These are phyloP conservation scores for Ypsolopha scabrella DNA, from an alignment of 2,888 invertebrate species.

Conservation along the genomic window DNA sequence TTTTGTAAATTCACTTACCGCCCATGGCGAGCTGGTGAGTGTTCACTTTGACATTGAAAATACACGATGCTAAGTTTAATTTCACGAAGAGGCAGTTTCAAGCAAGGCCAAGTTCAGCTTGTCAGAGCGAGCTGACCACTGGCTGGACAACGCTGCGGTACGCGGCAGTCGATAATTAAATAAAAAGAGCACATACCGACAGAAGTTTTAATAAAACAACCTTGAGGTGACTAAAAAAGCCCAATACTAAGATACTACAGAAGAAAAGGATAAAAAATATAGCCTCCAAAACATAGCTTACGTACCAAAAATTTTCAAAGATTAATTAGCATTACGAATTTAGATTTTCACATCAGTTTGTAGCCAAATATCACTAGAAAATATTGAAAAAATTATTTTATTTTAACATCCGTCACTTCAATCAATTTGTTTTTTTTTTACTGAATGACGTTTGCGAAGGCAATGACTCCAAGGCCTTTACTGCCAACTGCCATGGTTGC, in stretches of 20 bases:
- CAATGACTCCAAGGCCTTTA: not conserved
- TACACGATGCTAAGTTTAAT: constrained; percentile 11
- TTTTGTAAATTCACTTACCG: constrained; percentile 35
- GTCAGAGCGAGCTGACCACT: constrained; percentile 9
- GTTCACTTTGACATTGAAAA: constrained; percentile 33
- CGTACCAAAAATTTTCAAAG: constrained; percentile 27
- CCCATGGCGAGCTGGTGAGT: constrained; percentile 34
- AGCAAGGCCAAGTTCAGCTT: constrained; percentile 34
- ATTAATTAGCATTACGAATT: not conserved
- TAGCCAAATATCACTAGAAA: not conserved
- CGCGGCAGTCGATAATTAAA: constrained; percentile 46
- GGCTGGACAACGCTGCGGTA: constrained; percentile 16
- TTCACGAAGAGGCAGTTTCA: constrained; percentile 30
- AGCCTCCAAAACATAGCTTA: constrained; percentile 21
- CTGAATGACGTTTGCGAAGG: not conserved
- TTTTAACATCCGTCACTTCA: constrained; percentile 13
- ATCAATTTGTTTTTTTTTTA: not conserved
- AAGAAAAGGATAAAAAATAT: constrained; percentile 20
- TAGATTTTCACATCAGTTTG: not conserved
- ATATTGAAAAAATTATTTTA: constrained; percentile 4
- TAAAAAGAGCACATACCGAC: constrained; percentile 18
- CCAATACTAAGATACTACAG: constrained; percentile 26
- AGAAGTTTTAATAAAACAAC: constrained; percentile 31
- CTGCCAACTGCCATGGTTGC: not conserved
- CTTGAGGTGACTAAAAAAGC: constrained; percentile 48